These are phyloP conservation scores for Cyclophora albipunctata DNA, from an alignment of 2,888 invertebrate species.

Conservation along the genomic window DNA sequence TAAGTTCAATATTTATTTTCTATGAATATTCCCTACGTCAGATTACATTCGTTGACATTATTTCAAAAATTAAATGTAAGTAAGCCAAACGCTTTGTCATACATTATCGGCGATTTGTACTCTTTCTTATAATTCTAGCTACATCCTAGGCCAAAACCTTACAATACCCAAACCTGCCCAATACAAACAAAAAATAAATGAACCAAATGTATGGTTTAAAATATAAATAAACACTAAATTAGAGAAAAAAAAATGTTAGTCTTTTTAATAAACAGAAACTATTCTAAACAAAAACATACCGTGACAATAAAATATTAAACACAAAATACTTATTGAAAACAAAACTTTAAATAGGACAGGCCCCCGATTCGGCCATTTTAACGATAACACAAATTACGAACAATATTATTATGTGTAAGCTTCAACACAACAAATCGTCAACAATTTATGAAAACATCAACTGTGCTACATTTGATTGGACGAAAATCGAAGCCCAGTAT, in stretches of 20 bases:
- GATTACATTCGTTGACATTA: constrained; percentile 77
- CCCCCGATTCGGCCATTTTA: constrained; percentile 20
- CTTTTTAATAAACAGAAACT: constrained; percentile 57
- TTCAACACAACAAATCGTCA: no score
- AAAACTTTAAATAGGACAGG: constrained; percentile 27
- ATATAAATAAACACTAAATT: constrained; percentile 55
- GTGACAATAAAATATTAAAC: constrained; percentile 30
- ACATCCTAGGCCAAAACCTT: constrained; percentile 76
- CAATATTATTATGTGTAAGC: no score
- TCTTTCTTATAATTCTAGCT: constrained; percentile 74
- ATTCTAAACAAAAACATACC: constrained; percentile 61
- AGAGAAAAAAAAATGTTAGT: constrained; percentile 52
- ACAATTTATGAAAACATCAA: no score
- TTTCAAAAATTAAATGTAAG: constrained; percentile 70
- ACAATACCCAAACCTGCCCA: constrained; percentile 76
- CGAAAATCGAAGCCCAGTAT: no score
- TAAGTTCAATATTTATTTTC: constrained; percentile 76
- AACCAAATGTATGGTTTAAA: constrained; percentile 45
- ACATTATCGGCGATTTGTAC: constrained; percentile 72
- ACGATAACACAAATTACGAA: constrained; percentile 5
- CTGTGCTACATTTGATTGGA: no score
- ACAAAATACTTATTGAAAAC: constrained; percentile 43
- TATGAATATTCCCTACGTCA: constrained; percentile 73
- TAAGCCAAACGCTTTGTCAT: constrained; percentile 69
- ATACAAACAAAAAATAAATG: constrained; percentile 51